Evolutionary conservation across 2,113 vertebrate species (phyloP).

Genomic region (Stercorarius parasiticus): DNA sequence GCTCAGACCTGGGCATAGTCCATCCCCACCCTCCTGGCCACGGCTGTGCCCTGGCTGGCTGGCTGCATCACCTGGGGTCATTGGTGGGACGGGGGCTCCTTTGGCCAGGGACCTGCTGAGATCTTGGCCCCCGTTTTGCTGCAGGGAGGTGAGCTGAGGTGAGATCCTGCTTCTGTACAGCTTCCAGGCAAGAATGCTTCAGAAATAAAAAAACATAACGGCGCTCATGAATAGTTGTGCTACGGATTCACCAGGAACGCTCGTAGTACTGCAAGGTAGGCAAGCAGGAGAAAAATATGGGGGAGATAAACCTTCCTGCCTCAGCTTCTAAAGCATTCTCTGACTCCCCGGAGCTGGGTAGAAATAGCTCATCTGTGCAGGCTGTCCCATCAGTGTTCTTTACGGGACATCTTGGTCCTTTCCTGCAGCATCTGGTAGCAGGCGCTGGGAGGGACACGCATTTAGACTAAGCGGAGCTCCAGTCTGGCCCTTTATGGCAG

Average conservation of each 20-base stretch:
- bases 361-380: neutral
- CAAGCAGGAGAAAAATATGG: neutral
- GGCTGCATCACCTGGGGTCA: rapidly evolving
- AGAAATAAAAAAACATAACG: rapidly evolving
- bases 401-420: neutral
- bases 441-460: rapidly evolving
- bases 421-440: neutral
- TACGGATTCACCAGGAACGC: neutral
- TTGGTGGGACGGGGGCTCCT: rapidly evolving
- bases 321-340: neutral
- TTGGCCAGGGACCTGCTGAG: neutral
- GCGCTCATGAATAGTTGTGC: rapidly evolving
- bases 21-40: neutral
- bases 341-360: neutral
- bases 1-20: neutral
- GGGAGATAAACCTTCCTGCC: neutral
- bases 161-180: neutral
- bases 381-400: neutral
- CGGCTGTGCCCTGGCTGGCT: neutral
- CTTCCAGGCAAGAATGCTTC: neutral
- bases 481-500: neutral
- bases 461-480: neutral
- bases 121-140: neutral
- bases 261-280: neutral
- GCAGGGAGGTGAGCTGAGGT: neutral